phyloP scores from a whole-genome alignment of 2,888 invertebrate species.

The Hyalella azteca region DNA sequence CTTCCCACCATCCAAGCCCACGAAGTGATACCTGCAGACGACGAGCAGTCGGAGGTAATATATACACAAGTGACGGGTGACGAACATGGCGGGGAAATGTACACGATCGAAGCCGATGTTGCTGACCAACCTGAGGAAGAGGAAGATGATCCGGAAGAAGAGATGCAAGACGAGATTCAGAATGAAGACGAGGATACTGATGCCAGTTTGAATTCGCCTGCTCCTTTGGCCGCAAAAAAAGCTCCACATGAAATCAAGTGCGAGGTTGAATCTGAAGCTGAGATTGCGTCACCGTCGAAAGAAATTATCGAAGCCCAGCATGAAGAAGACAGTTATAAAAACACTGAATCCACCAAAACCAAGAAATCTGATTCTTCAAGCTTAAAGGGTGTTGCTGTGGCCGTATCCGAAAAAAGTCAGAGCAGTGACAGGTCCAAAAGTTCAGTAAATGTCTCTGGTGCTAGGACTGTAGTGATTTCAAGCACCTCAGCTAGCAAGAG shows the following conservation, averaged over 20 bases:
- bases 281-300: neutral
- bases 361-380: neutral
- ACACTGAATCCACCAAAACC: neutral
- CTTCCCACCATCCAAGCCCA: slow-evolving; percentile 37
- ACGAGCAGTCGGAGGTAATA: slow-evolving; percentile 38
- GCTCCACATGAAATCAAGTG: neutral
- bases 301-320: neutral
- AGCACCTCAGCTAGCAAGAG: neutral
- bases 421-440: neutral
- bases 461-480: slow-evolving; percentile 7
- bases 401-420: neutral
- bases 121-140: slow-evolving; percentile 32
- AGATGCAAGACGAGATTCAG: slow-evolving; percentile 41
- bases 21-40: slow-evolving; percentile 35
- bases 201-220: neutral
- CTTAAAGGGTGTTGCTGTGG: neutral
- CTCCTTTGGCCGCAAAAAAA: neutral
- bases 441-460: neutral
- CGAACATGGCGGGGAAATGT: slow-evolving; percentile 33
- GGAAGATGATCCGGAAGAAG: slow-evolving; percentile 34
- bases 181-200: neutral
- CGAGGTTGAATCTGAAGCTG: neutral
- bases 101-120: slow-evolving; percentile 25
- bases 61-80: slow-evolving; percentile 6
- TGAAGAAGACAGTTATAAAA: neutral